Evolutionary conservation across 2,797 vertebrate genomes (phyloP).

Genomic region (Falco peregrinus): DNA sequence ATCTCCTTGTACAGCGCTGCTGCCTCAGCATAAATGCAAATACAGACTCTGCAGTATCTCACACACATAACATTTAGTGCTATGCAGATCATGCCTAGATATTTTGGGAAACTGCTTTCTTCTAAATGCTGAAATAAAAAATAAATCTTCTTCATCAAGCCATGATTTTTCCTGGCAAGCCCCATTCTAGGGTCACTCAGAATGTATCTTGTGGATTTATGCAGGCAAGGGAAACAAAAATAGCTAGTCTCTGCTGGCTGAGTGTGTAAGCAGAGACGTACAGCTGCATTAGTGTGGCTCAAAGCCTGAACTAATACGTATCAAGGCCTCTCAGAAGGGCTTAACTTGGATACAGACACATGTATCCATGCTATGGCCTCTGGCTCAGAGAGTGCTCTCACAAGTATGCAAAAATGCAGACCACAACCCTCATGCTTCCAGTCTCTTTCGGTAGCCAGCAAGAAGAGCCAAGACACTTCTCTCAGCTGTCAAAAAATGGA

Average conservation of each 20-base stretch:
- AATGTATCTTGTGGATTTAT: background rate
- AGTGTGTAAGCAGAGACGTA: background rate
- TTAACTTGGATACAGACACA: background rate
- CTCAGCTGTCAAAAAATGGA: background rate
- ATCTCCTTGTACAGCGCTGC: background rate
- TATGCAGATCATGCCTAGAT: background rate
- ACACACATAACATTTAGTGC: background rate
- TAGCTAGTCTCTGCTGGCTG: background rate
- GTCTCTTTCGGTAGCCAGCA: background rate
- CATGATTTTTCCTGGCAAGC: background rate
- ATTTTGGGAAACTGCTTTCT: background rate
- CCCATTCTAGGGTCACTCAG: background rate
- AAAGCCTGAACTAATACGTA: background rate
- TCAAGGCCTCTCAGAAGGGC: background rate
- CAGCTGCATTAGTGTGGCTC: background rate
- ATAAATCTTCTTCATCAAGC: background rate
- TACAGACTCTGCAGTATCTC: slow-evolving; percentile 25
- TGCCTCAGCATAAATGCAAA: slow-evolving; percentile 53
- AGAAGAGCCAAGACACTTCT: background rate
- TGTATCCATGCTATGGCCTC: background rate
- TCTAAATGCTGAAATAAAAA: background rate
- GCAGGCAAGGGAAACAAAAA: background rate
- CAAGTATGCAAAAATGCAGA: background rate
- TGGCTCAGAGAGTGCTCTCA: background rate
- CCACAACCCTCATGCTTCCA: background rate